Evolutionary conservation across 2,113 vertebrate genomes (phyloP), one percentile per base, ranked within the genome.

Genomic region (Petroica traversi): DNA sequence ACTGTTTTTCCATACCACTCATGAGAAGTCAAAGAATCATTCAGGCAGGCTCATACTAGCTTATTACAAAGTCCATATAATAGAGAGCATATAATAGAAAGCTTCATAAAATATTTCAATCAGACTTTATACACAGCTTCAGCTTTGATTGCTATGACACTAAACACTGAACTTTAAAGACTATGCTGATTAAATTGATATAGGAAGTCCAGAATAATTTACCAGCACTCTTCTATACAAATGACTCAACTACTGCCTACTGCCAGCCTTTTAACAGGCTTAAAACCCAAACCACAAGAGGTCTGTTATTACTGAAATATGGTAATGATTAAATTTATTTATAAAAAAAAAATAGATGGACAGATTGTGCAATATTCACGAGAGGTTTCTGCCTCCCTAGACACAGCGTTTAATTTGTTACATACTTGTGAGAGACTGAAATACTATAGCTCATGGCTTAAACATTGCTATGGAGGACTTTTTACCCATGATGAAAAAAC

Each of bases 121-220:
- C 34, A 71, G 62, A 31, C 43, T 92, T 91, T 45, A 76, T 48
- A 83, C 14, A 40, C 46, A 88, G 76, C 43, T 45, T 83, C 19
- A 59, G 29, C 54, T 82, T 85, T 87, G 31, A 83, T 40, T 95
- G 79, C 89, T 80, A 33, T 29, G 58, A 73, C 54, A 78, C 46
- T 73, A 41, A 89, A 77, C 71, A 69, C 14, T 93, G 84, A 88
- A 73, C 38, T 94, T 79, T 49, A 91, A 92, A 89, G 67, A 17
- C 38, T 83, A n/a, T 22, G 34, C 33, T 93, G 81, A 92, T 94
- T 92, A 92, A 94, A 93, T 73, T 82, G 87, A 88, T 80, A 76
- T 25, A 69, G 92, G 46, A 95, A 95, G 87, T 89, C 78, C 51
- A 91, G 85, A 76, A 67, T 66, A 61, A 88, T 94, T 93, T 88